phyloP scores from a whole-genome alignment of 2,113 vertebrate genomes.

The Dasyprocta punctata region DNA sequence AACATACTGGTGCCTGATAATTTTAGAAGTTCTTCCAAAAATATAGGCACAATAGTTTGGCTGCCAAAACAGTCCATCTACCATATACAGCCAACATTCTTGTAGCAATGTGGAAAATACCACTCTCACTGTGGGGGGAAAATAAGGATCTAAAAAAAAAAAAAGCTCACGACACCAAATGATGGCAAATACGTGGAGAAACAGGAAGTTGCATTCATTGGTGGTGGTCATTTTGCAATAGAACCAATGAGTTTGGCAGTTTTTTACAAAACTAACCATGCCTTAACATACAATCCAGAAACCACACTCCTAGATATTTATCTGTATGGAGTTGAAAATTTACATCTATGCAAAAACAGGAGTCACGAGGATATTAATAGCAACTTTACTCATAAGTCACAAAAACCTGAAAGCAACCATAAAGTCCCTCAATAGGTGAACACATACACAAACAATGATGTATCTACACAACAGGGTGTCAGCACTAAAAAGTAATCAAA shows the following conservation, averaged over 20 bases:
- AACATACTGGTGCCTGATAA: not conserved
- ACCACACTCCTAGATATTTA: not conserved
- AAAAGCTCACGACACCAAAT: not conserved
- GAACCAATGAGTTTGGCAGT: not conserved
- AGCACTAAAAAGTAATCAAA: not conserved
- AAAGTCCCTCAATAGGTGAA: not conserved
- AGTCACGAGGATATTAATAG: not conserved
- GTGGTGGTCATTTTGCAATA: not conserved
- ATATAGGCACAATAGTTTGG: not conserved
- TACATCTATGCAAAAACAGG: conserved; percentile 5
- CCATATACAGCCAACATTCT: not conserved
- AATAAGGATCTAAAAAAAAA: conserved; percentile 36
- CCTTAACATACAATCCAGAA: conserved; percentile 27
- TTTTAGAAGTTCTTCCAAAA: conserved; percentile 1
- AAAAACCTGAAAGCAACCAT: not conserved
- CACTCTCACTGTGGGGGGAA: not conserved
- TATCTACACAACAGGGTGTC: not conserved
- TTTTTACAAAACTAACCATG: conserved; percentile 31
- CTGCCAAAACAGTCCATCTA: not conserved
- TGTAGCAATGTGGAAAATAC: not conserved
- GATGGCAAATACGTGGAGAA: not conserved
- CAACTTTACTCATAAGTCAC: not conserved
- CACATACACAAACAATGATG: not conserved
- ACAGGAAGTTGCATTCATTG: not conserved
- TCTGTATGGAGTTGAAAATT: conserved; percentile 15